A percentile compares a stretch with the other conserved stretches of the same genome.
Conservation (phyloP, 2,113 vertebrate genomes). For the Zingel zingel region DNA sequence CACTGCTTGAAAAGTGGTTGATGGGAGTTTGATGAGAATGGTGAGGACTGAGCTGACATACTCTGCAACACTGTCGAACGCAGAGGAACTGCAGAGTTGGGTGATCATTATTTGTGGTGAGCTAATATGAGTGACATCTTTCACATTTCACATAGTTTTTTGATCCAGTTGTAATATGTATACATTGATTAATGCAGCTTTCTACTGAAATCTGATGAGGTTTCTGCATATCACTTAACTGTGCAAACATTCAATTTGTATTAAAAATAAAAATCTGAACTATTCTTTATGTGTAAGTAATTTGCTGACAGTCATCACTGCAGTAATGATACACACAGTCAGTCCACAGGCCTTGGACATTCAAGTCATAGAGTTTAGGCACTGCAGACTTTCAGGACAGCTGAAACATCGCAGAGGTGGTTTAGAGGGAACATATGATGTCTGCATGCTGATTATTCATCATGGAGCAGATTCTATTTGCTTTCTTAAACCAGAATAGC, state of each 20-base stretch:
- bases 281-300: background rate
- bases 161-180: too few relatives aligned
- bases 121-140: too few relatives aligned
- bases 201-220: too few relatives aligned
- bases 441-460: constrained; percentile 42
- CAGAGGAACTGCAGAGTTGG: too few relatives aligned
- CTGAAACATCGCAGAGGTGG: constrained; percentile 37
- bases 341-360: background rate
- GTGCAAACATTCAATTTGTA: background rate
- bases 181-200: too few relatives aligned
- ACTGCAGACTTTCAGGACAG: constrained; percentile 10
- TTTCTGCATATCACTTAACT: background rate
- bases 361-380: background rate
- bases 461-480: constrained; percentile 17
- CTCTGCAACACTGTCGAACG: too few relatives aligned
- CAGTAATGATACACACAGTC: background rate
- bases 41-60: too few relatives aligned
- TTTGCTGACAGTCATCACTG: background rate
- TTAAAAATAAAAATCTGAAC: background rate
- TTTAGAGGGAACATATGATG: constrained; percentile 28
- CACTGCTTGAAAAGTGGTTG: too few relatives aligned
- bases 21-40: too few relatives aligned
- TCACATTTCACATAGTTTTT: too few relatives aligned
- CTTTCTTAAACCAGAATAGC: constrained; percentile 41
- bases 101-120: too few relatives aligned